Base-by-base conservation (phyloP, 2,888 invertebrate species). In the Lycaena phlaeas region DNA sequence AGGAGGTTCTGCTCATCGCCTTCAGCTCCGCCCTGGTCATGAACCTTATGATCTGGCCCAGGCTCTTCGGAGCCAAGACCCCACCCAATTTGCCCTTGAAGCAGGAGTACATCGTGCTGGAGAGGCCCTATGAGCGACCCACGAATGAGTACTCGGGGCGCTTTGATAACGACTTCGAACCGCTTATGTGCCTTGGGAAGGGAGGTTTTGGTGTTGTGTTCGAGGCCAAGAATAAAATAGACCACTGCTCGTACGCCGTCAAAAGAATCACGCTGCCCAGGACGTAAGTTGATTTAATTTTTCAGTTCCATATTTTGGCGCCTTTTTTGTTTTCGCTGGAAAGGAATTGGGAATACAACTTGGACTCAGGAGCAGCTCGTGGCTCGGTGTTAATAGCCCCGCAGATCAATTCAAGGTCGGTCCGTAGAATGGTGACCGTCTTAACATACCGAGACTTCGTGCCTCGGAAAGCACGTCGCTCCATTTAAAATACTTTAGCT, bases 161-260 rank as follows among this genome's bases (percentile, higher is more conserved):
- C 31, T 98, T 95, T 67, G 86, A 90, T 48, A 89, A 87, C 1
- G 97, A 97, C 65, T 98, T 97, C 72, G 91, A 92, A 34, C 89
- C 92, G 15, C 77, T 96, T 18, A 86, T 90, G 46, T 92, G 94
- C 52, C 79, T 96, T 10, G 96, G 96, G 0, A 89, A 88, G 54
- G 98, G 98, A 12, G 98, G 98, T 0, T 99, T 97, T 72, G 98
- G 98, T 0, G 92, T 98, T 2, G 98, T 99, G 0, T 98, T 98
- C 68, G 94, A 97, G 67, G 97, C 95, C 0, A 90, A 89, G 64
- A 97, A 98, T 68, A 95, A 94, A 68, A 90, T 97, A 42, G 98
- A 99, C 64, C 95, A 97, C 58, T 93, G 95, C 53, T 89, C 90
- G 45, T 99, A 98, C 74, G 98, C 98, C 4, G 92, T 99, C 0